Conservation (phyloP, 2,113 vertebrate species). For the Cyphomyrus plagiostoma region DNA sequence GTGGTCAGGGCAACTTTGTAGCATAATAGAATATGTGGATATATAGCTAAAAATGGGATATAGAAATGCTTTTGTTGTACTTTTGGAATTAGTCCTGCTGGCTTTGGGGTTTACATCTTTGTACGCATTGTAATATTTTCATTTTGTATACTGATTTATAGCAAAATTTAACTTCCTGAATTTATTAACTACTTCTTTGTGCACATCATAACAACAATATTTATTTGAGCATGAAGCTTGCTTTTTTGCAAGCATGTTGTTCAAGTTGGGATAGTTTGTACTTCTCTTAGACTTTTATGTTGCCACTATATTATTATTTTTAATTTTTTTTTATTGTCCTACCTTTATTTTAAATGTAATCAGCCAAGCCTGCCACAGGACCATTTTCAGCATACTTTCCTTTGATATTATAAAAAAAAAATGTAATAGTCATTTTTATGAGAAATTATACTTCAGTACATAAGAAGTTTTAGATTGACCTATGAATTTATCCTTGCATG, state of each 20-base stretch:
- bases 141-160: background rate
- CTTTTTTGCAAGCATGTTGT: background rate
- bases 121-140: background rate
- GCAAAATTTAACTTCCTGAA: background rate
- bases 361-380: background rate
- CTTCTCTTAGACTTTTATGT: background rate
- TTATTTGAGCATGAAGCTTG: background rate
- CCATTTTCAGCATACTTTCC: background rate
- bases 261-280: background rate
- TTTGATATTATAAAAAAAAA: background rate
- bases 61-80: background rate
- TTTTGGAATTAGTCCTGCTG: background rate
- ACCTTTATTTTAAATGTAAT: background rate
- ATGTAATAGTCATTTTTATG: background rate
- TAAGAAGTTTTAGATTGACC: background rate
- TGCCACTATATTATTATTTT: background rate
- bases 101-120: background rate
- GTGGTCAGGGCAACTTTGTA: background rate
- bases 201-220: background rate
- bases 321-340: background rate
- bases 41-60: background rate
- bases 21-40: background rate
- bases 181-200: background rate
- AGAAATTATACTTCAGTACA: background rate
- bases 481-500: background rate